Evolutionary conservation across 2,888 invertebrate species (phyloP).

Genomic region (Rhamphomyia laevipes): DNA sequence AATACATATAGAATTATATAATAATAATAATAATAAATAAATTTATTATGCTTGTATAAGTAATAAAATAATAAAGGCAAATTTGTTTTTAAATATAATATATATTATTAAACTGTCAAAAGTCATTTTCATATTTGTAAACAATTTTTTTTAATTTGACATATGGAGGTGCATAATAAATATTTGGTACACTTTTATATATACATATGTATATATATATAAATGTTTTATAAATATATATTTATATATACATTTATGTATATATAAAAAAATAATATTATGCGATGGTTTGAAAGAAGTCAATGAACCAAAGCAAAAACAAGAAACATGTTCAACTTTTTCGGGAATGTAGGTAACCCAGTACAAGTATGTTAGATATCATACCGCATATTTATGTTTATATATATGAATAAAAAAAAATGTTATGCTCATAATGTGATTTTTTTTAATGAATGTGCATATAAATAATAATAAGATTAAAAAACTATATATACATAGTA

Average conservation of each 20-base stretch:
- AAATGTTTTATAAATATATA: not conserved
- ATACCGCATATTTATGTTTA: not conserved
- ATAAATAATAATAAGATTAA: not conserved
- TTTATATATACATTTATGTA: no score
- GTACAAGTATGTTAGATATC: slow-evolving; percentile 13
- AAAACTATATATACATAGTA: not conserved
- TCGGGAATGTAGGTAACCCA: slow-evolving; percentile 22
- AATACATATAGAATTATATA: no score
- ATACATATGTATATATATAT: not conserved
- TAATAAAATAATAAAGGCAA: no score
- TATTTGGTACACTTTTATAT: not conserved
- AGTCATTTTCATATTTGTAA: not conserved
- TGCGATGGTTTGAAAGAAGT: not conserved
- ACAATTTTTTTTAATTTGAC: not conserved
- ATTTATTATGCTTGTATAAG: no score
- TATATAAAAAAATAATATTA: not conserved
- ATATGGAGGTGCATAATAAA: not conserved
- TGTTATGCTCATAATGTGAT: no score
- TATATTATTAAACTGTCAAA: not conserved
- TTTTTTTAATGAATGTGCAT: not conserved
- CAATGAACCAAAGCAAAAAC: slow-evolving; percentile 12
- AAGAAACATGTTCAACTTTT: slow-evolving; percentile 14
- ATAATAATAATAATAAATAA: no score
- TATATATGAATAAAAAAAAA: no score
- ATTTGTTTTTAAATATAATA: not conserved